A percentile compares a stretch with the other conserved stretches of the same genome.
These are phyloP conservation scores for Otis tarda DNA, from an alignment of 2,113 vertebrate species.

Conservation along the genomic window DNA sequence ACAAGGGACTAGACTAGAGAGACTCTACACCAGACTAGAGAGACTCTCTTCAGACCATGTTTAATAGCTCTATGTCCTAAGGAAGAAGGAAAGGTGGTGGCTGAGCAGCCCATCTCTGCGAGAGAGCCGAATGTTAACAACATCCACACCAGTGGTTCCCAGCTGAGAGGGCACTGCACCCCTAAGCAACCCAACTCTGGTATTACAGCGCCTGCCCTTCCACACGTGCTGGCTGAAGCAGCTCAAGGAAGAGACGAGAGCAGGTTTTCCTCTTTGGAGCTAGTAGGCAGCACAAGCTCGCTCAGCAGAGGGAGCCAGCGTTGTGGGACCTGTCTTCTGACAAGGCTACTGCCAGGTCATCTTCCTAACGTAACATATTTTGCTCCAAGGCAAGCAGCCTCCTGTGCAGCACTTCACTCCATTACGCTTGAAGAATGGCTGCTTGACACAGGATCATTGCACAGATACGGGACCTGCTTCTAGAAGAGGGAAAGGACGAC, in stretches of 20 bases:
- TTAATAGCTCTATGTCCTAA: background rate
- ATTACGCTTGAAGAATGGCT: accelerated
- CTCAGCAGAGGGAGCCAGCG: background rate
- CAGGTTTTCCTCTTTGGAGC: background rate
- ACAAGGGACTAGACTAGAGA: background rate
- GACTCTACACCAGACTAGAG: background rate
- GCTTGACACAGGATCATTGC: background rate
- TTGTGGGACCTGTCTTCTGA: background rate
- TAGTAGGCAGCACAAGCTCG: background rate
- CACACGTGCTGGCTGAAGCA: accelerated
- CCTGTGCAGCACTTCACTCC: background rate
- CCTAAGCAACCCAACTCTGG: background rate
- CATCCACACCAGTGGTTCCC: background rate
- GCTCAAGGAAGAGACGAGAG: background rate
- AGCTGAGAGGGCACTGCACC: background rate
- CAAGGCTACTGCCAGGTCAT: background rate
- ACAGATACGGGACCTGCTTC: background rate
- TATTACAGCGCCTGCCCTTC: background rate
- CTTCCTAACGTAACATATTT: background rate
- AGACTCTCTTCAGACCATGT: background rate
- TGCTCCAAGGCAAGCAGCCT: background rate
- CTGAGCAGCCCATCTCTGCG: background rate
- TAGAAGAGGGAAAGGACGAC: background rate
- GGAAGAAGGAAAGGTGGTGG: background rate
- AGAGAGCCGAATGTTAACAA: background rate